Percentiles rank a stretch among this genome's conserved stretches.
Conservation (phyloP, 2,888 invertebrate genomes). For the Cheilosia pagana region DNA sequence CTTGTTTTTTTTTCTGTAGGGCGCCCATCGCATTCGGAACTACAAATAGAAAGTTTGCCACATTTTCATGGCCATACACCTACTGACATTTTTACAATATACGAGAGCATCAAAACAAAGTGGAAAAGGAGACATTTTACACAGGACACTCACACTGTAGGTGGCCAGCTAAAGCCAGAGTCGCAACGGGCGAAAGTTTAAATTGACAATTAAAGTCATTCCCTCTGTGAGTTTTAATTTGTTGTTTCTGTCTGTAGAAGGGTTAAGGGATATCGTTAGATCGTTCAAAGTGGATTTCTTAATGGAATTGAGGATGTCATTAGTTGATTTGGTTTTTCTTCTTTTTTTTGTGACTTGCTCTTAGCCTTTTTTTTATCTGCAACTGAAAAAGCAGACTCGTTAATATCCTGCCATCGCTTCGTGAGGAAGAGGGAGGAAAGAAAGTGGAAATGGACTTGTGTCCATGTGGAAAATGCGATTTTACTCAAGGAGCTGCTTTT, state of each 20-base stretch:
- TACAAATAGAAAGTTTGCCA: constrained; percentile 10
- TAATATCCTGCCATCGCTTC: constrained; percentile 31
- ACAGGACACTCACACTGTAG: constrained; percentile 17
- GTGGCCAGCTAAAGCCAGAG: constrained; percentile 41
- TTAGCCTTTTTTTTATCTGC: constrained; percentile 20
- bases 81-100: background rate
- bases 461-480: constrained; percentile 66
- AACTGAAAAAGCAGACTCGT: constrained; percentile 50
- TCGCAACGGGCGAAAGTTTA: constrained; percentile 46
- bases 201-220: constrained; percentile 69
- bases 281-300: constrained; percentile 46
- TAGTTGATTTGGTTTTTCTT: constrained; percentile 41
- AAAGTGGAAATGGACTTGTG: constrained; percentile 61
- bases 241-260: constrained; percentile 28
- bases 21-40: constrained; percentile 31
- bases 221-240: constrained; percentile 55
- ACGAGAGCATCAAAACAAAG: background rate
- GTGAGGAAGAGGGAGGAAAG: background rate
- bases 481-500: constrained; percentile 16
- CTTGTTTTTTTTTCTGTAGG: constrained; percentile 54
- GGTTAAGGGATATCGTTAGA: constrained; percentile 43
- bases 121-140: background rate
- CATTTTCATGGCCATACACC: constrained; percentile 32
- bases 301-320: constrained; percentile 67
- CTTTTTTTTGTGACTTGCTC: constrained; percentile 5